Evolutionary conservation across 2,113 vertebrate species (phyloP), one percentile per base, ranked within the genome.

Genomic region (Pygoscelis adeliae): DNA sequence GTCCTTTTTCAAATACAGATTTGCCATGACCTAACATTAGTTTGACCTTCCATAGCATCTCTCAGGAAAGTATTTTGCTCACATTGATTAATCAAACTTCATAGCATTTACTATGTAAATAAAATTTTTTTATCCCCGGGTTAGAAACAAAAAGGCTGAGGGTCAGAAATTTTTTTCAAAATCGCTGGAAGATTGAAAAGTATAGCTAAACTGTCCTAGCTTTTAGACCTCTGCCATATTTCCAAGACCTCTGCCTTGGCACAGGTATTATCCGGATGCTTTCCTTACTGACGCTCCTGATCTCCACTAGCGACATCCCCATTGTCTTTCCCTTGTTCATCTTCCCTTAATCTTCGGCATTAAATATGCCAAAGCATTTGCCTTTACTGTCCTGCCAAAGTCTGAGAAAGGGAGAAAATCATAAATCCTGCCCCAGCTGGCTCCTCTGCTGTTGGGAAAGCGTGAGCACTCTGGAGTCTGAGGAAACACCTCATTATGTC

Each of bases 1-100:
- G 84, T 81, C 66, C 46, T 76, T 93, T 96, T 89, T 89, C 94
- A 96, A 91, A 96, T 83, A 93, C 59, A 86, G 85, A 80, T 94
- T 90, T 92, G 38, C 91, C 49, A 42, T 16, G 52, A 65, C 78
- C 66, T 90, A 59, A 61, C 32, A 18, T 69, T 80, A 81, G 14
- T 93, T 52, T 96, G 82, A 95, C 84, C 74, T 95, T 95, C 79
- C 12, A 6, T 2, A 13, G 34, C 53, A 46, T 80, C 47, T 77
- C 67, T 89, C 58, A 92, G 44, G 50, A 46, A 81, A 59, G 13
- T 50, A 47, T 91, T 83, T 88, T 91, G 4, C 34, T 90, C 19
- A 4, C 16, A n/a, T 34, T 83, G 85, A 74, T 92, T 59, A 78
- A 81, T 59, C 59, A 66, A 74, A 73, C 58, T 83, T 95, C 18